phyloP scores from a whole-genome alignment of 1,140 invertebrate genomes.

The Zaprionus gabonicus region DNA sequence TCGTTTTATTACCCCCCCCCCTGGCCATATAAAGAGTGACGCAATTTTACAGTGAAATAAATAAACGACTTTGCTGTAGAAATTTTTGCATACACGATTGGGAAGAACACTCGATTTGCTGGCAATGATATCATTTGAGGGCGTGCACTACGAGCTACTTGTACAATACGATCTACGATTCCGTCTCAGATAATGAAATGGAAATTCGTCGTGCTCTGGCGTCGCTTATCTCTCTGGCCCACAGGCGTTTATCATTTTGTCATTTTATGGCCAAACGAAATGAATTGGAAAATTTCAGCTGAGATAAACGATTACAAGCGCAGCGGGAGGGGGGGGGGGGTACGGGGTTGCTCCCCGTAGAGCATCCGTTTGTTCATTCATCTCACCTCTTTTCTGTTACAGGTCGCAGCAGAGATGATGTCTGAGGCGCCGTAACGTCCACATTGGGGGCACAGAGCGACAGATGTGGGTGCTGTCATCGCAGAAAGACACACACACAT shows the following conservation, averaged over 20 bases:
- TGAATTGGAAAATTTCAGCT: slow-evolving; percentile 4
- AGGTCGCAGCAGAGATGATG: slow-evolving; percentile 3
- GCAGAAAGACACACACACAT: slow-evolving; percentile 36
- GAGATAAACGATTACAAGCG: slow-evolving; percentile 5
- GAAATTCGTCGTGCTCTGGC: neutral
- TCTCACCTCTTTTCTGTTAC: neutral
- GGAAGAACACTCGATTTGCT: neutral
- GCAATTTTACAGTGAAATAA: slow-evolving; percentile 2
- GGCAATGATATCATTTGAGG: neutral
- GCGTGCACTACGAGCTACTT: neutral
- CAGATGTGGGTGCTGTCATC: slow-evolving; percentile 70
- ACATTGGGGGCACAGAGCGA: slow-evolving; percentile 22
- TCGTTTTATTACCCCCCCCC: neutral
- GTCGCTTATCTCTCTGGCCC: neutral
- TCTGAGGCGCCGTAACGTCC: slow-evolving; percentile 47
- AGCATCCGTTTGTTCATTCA: neutral
- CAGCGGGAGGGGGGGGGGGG: too few species aligned
- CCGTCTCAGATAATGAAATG: neutral
- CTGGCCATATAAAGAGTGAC: neutral
- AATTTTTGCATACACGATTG: neutral
- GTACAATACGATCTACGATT: neutral
- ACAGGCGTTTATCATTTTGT: neutral
- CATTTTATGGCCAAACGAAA: neutral
- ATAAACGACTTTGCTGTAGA: neutral
- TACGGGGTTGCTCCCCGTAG: neutral